phyloP scores from a whole-genome alignment of 1,140 invertebrate genomes.

The Heliconius eleuchia region DNA sequence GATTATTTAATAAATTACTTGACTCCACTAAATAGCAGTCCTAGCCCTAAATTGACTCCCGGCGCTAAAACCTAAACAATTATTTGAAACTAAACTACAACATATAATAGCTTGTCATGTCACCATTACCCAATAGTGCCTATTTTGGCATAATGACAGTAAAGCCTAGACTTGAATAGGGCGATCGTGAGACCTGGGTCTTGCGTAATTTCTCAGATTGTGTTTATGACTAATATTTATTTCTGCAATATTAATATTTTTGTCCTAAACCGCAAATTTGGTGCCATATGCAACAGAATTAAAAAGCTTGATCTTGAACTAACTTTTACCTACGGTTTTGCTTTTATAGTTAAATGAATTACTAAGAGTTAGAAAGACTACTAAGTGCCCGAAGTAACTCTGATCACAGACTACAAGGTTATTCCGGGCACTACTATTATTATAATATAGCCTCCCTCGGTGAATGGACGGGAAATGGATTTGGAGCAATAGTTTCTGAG shows the following conservation, averaged over 20 bases:
- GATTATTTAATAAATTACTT: not conserved
- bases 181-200: not conserved
- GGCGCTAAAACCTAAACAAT: not conserved
- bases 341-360: no score
- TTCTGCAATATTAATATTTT: not conserved
- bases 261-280: not conserved
- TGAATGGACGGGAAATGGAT: no score
- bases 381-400: no score
- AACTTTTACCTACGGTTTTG: no score
- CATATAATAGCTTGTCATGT: slow-evolving; percentile 9
- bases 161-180: slow-evolving; percentile 1
- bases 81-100: not conserved
- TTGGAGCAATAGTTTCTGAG: no score
- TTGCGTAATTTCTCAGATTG: slow-evolving; percentile 12
- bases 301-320: no score
- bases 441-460: no score
- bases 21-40: not conserved
- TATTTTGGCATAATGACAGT: slow-evolving; percentile 12
- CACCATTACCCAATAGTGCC: not conserved
- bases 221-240: not conserved
- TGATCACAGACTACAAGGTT: no score
- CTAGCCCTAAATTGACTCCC: not conserved
- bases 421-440: no score
- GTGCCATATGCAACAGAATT: not conserved
- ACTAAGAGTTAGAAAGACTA: no score